Evolutionary conservation across 2,113 vertebrate genomes (phyloP), one percentile per base, ranked within the genome.

Genomic region (Myrmecophaga tridactyla): DNA sequence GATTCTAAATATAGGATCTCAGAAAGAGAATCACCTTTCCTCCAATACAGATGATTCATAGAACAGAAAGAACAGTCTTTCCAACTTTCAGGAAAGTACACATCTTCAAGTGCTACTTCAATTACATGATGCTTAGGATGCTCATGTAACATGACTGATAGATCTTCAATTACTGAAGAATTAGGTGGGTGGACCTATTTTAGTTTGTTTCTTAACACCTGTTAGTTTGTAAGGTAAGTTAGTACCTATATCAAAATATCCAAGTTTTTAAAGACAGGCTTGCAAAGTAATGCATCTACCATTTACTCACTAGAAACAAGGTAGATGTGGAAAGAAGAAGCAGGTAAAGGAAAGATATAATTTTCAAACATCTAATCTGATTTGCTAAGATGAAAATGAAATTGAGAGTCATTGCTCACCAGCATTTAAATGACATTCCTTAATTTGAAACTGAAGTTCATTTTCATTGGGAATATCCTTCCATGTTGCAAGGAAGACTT

Each of bases 381-480:
- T 31, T 78, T 80, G 62, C 31, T 82, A 86, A 69, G 43, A 91
- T 60, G 23, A 93, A 96, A 89, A 89, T 73, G 39, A 89, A 95
- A 96, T 39, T 62, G 43, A 84, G 53, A 82, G 20, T 86, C 80
- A 91, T 69, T 91, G 97, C 99, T 98, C 96, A 99, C 99, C 99
- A 88, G 99, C 99, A 96, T 99, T 99, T 97, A 99, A 98, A 97
- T 99, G 99, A 85, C 99, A 99, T 4, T 99, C 99, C 97, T 99
- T 99, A 97, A 99, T 99, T 98, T 99, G 99, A 98, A 99, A 99
- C 97, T 99, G 99, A 18, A 99, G 99, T 97, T 99, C 99, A 0
- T 99, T 99, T 98, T 99, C 99, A 25, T 99, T 99, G 46, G 99
- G 99, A 95, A 99, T 99, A 97, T 99, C 99, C 72, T 99, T 99